Evolutionary conservation across 1,140 invertebrate genomes (phyloP).

Genomic region (Brachionus asplanchnoidis): DNA sequence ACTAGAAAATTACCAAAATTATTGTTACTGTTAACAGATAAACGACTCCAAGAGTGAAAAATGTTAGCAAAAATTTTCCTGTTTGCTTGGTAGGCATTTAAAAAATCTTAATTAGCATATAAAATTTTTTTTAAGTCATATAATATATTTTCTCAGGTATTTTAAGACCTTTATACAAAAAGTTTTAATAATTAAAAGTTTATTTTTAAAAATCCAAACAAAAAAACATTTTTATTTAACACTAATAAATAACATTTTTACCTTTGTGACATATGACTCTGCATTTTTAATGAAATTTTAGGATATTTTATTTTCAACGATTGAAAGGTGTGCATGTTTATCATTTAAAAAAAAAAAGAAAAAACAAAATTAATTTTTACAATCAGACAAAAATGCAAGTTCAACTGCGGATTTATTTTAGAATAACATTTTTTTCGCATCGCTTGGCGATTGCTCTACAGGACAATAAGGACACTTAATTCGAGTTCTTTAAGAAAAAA

Average conservation of each 20-base stretch:
- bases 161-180: neutral
- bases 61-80: neutral
- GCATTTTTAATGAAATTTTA: neutral
- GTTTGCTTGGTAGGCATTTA: neutral
- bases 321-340: neutral
- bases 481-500: neutral
- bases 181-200: neutral
- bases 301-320: neutral
- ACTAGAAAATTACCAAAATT: constrained; percentile 20
- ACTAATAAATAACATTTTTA: constrained; percentile 1
- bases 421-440: constrained; percentile 40
- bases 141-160: neutral
- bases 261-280: neutral
- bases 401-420: neutral
- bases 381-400: neutral
- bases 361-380: neutral
- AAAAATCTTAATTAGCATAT: neutral
- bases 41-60: neutral
- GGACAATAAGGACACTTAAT: constrained; percentile 43
- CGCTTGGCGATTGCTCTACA: neutral
- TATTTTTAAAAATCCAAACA: neutral
- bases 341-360: constrained; percentile 1
- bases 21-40: neutral
- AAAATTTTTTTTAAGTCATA: neutral
- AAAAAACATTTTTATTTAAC: constrained; percentile 12